These are phyloP conservation scores for Tineola bisselliella DNA, from an alignment of 2,888 invertebrate genomes.

Conservation along the genomic window DNA sequence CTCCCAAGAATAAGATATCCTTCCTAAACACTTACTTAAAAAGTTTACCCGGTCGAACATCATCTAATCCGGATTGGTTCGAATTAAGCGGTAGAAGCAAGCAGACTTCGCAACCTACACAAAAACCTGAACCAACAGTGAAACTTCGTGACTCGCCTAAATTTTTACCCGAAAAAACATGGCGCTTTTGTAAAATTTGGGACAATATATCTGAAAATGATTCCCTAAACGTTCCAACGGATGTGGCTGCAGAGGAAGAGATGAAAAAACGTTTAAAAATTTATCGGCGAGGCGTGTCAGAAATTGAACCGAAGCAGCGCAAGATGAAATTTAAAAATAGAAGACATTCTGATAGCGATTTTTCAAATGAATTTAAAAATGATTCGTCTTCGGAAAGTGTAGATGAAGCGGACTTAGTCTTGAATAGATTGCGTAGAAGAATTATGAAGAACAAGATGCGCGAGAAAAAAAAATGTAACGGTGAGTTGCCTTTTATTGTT, in stretches of 20 bases:
- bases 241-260: slow-evolving; percentile 53
- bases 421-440: slow-evolving; percentile 57
- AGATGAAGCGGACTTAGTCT: slow-evolving; percentile 61
- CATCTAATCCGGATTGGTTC: slow-evolving; percentile 55
- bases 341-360: slow-evolving; percentile 47
- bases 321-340: slow-evolving; percentile 38
- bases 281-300: slow-evolving; percentile 61
- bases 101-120: slow-evolving; percentile 26
- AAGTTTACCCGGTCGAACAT: slow-evolving; percentile 52
- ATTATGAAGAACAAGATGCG: slow-evolving; percentile 60
- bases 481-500: slow-evolving; percentile 47
- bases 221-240: slow-evolving; percentile 48
- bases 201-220: slow-evolving; percentile 48
- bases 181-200: slow-evolving; percentile 28
- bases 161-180: slow-evolving; percentile 29
- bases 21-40: slow-evolving; percentile 63
- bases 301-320: slow-evolving; percentile 38
- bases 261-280: slow-evolving; percentile 60
- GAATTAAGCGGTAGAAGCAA: slow-evolving; percentile 38
- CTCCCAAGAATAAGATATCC: slow-evolving; percentile 55
- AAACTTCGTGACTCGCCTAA: slow-evolving; percentile 30
- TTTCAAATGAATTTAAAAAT: slow-evolving; percentile 26
- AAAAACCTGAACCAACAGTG: slow-evolving; percentile 27
- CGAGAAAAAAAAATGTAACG: slow-evolving; percentile 46
- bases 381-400: slow-evolving; percentile 63